Conservation (phyloP, 2,113 vertebrate genomes). For the Sapayoa aenigma region DNA sequence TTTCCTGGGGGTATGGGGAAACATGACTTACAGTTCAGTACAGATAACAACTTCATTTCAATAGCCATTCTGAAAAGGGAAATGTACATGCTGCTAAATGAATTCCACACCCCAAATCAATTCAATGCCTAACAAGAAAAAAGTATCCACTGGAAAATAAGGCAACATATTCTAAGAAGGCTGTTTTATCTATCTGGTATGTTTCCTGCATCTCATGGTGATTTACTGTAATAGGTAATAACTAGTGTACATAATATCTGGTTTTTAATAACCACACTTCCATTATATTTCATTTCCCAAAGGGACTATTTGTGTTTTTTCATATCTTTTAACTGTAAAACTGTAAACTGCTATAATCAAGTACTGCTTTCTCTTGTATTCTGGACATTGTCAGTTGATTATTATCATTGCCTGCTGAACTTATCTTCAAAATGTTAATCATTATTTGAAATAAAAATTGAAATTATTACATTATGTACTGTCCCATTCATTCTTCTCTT, state of each 20-base stretch:
- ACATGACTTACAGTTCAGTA: constrained; percentile 32
- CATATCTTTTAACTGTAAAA: constrained; percentile 63
- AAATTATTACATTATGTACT: neutral
- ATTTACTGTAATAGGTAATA: constrained; percentile 59
- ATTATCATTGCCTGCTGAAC: constrained; percentile 35
- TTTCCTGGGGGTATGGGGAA: neutral
- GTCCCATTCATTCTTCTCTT: neutral
- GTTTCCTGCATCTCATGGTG: constrained; percentile 45
- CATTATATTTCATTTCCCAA: constrained; percentile 65
- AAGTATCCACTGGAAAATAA: constrained; percentile 22
- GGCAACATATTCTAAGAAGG: neutral
- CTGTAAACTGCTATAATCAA: constrained; percentile 53
- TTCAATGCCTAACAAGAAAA: constrained; percentile 22
- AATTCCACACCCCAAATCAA: constrained; percentile 38
- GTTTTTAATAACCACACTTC: constrained; percentile 64
- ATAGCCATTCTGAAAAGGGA: neutral
- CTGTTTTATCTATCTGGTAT: constrained; percentile 44
- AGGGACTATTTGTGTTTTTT: constrained; percentile 56
- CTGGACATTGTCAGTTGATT: constrained; percentile 54
- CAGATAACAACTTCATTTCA: constrained; percentile 45
- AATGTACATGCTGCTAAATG: neutral
- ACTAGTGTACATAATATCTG: constrained; percentile 43
- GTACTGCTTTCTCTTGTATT: constrained; percentile 13
- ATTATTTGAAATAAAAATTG: constrained; percentile 39
- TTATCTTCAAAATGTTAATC: constrained; percentile 48